A percentile compares a stretch with the other conserved stretches of the same genome.
Evolutionary conservation across 2,797 vertebrate genomes (phyloP).

Genomic region (Xenentodon cancila): DNA sequence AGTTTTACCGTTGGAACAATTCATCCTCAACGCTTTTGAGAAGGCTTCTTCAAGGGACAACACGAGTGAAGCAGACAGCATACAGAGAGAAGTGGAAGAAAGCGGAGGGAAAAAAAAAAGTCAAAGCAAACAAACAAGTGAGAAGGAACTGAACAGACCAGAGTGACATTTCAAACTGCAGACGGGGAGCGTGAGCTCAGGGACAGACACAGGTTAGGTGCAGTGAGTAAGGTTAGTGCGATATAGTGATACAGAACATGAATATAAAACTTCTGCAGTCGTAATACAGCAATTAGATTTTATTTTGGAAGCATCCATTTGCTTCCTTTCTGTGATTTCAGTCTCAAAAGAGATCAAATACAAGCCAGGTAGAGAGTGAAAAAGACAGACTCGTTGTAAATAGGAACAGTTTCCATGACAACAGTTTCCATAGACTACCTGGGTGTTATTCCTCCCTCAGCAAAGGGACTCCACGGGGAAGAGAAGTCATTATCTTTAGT

Average conservation of each 20-base stretch:
- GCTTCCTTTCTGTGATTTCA: constrained; percentile 8
- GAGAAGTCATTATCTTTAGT: constrained; percentile 89
- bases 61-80: constrained; percentile 24
- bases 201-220: constrained; percentile 42
- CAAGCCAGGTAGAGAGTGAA: constrained; percentile 12
- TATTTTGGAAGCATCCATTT: neutral
- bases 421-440: constrained; percentile 82
- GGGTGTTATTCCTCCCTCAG: constrained; percentile 88
- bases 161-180: constrained; percentile 37
- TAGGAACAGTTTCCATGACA: constrained; percentile 53
- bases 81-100: constrained; percentile 39
- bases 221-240: constrained; percentile 32
- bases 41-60: constrained; percentile 79
- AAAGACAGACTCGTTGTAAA: constrained; percentile 8
- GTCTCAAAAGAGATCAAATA: constrained; percentile 14
- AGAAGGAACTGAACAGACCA: constrained; percentile 33
- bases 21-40: constrained; percentile 89
- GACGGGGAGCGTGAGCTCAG: constrained; percentile 31
- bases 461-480: constrained; percentile 92
- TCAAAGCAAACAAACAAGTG: constrained; percentile 69
- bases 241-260: neutral
- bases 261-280: too few species aligned
- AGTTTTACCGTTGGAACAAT: constrained; percentile 87
- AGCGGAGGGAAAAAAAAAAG: constrained; percentile 30
- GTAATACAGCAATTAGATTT: neutral